These are phyloP conservation scores for Oryzias celebensis DNA, from an alignment of 2,113 vertebrate species.

Conservation along the genomic window DNA sequence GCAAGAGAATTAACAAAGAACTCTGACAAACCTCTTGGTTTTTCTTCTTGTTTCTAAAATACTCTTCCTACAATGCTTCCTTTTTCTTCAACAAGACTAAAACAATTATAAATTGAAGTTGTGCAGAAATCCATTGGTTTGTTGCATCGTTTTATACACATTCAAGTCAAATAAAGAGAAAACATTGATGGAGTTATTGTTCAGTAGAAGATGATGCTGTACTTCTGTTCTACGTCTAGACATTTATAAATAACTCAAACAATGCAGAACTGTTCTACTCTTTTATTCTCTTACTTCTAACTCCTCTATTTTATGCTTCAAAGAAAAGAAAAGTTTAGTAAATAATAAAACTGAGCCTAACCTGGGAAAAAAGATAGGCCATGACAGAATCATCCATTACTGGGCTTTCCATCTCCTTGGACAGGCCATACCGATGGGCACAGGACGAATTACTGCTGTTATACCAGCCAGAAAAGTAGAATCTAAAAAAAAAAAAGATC, in stretches of 20 bases:
- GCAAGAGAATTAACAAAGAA: not conserved
- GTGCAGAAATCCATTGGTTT: conserved; percentile 1
- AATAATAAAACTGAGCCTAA: conserved; percentile 45
- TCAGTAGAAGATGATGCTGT: not conserved
- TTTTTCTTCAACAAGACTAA: conserved; percentile 38
- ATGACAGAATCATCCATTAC: conserved; percentile 90
- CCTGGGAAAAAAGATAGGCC: conserved; percentile 93
- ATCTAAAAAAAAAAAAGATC: conserved; percentile 70
- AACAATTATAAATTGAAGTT: not conserved
- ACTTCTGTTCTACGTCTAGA: too few species aligned
- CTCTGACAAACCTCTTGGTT: conserved; percentile 2
- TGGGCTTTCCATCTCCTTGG: conserved; percentile 85
- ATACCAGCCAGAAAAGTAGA: conserved; percentile 94
- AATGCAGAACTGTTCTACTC: too few species aligned
- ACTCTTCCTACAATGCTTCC: conserved; percentile 43
- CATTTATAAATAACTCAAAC: too few species aligned
- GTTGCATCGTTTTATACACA: not conserved
- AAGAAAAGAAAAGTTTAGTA: too few species aligned
- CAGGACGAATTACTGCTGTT: conserved; percentile 77
- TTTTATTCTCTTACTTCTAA: too few species aligned
- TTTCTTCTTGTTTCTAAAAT: conserved; percentile 9
- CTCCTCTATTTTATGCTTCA: too few species aligned
- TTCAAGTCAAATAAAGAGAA: not conserved
- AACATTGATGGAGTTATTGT: not conserved
- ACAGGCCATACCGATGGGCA: conserved; percentile 85